Evolutionary conservation across 2,797 vertebrate species (phyloP), one percentile per base, ranked within the genome.

Genomic region (Halcyon badia): DNA sequence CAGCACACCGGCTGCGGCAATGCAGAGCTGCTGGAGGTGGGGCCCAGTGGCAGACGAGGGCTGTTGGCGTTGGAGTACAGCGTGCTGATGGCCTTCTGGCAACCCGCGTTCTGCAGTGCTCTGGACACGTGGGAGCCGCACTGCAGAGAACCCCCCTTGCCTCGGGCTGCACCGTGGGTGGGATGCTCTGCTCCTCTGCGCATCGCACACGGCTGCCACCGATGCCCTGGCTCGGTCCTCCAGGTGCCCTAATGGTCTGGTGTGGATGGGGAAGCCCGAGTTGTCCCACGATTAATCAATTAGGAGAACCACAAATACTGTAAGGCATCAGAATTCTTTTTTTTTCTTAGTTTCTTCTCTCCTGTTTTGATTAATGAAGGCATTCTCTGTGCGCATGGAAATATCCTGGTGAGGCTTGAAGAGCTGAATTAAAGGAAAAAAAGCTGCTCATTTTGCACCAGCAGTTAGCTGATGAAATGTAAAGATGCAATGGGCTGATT

Each of bases 401-500:
- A 42, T 83, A 61, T 75, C 52, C 75, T 92, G 64, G 61, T 95
- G 71, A 92, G 61, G 39, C 64, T 77, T 77, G 75, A 92, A 90
- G 89, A 93, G 84, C 65, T 77, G 90, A 83, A 49, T 83, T 85
- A 82, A 33, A 42, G 65, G 11, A 5, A 41, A 9, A 65, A 84
- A 79, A 64, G n/a, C 39, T 14, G 83, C 87, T 92, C 11, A 58
- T 94, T 96, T 92, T 94, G 95, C 76, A 91, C 52, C 65, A 83
- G 79, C n/a, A 15, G 91, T 90, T 96, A 88, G 77, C 84, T 92
- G 89, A 94, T 94, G 72, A 92, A 91, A 94, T 75, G 69, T 91
- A 92, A 95, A 90, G 95, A 94, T 91, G 89, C 94, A 86, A 1
- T 69, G 72, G 87, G 56, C 89, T 96, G 97, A 91, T 97, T 81